Base-by-base conservation (phyloP, 2,797 vertebrate species). In the Neopelma chrysocephalum region DNA sequence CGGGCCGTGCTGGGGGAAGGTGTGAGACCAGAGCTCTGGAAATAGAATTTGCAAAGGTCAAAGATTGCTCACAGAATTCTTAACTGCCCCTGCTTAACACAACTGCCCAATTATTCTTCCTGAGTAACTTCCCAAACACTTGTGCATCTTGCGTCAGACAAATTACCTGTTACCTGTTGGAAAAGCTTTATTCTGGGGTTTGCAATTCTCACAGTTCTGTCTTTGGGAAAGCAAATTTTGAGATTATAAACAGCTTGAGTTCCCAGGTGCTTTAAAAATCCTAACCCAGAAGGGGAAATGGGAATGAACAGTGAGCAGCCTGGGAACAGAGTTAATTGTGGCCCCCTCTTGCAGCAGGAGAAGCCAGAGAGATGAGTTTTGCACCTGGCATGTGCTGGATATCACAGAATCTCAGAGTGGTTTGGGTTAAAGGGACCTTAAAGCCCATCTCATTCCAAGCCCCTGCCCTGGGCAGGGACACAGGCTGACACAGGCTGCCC, bases 11-110 rank as follows among this genome's bases (percentile, higher is more conserved):
- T 76, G 91, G 43, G 78, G 70, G 42, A 87, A 94, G 78, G 62
- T 95, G 81, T 31, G 83, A 81, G 79, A 25, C 86, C 87, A 68
- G 71, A 80, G 56, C 82, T 66, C 68, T 73, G 86, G 82, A 80
- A 93, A 92, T 45, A 40, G 50, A 73, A 89, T 65, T 53, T 92
- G 54, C 84, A 96, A 94, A 96, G 95, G 92, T 95, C 94, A 84
- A 47, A 92, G 70, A 92, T 78, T 75, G 86, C 91, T 94, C 69
- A 66, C 68, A 34, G 87, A 86, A 93, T 93, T 82, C 81, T 38
- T 87, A 84, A 92, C 75, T 54, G 90, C 31, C 81, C 89, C 54
- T 31, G 1, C 54, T 81, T 69, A 75, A 69, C 66, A n/a, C 45
- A 64, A 9, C 66, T 27, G 53, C 61, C 61, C 94, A 38, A 68